Conservation (phyloP, 2,888 invertebrate species). For the Eulithis prunata region DNA sequence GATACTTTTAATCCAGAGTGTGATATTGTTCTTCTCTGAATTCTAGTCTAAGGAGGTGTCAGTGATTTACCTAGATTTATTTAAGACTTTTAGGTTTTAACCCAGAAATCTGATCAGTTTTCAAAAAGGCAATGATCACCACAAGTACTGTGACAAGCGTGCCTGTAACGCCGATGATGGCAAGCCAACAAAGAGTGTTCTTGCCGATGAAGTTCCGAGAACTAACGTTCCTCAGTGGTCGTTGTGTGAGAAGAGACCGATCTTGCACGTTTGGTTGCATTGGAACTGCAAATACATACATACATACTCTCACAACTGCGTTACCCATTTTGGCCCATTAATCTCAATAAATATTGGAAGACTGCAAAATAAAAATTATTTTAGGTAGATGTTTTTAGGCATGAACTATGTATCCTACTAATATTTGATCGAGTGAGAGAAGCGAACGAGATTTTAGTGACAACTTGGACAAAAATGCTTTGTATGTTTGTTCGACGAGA, state of each 20-base stretch:
- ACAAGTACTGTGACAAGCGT: constrained; percentile 10
- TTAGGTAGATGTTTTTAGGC: too few relatives aligned
- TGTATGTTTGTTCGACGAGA: too few relatives aligned
- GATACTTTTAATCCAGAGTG: too few relatives aligned
- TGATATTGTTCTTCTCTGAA: too few relatives aligned
- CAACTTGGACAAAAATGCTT: too few relatives aligned
- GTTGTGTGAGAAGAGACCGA: constrained; percentile 1
- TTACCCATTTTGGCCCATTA: constrained; percentile 1
- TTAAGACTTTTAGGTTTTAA: not conserved
- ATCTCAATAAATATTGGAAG: not conserved
- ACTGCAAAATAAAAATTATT: not conserved
- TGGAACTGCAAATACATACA: constrained; percentile 17
- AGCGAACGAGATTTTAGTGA: too few relatives aligned
- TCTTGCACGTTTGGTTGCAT: constrained; percentile 5
- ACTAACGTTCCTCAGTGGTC: constrained; percentile 16
- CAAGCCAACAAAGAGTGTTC: constrained; percentile 19
- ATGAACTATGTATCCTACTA: too few relatives aligned
- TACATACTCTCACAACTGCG: constrained; percentile 8
- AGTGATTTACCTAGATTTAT: not conserved
- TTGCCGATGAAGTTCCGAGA: constrained; percentile 4
- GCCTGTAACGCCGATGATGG: constrained; percentile 7
- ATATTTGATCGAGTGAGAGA: too few relatives aligned
- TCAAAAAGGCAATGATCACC: constrained; percentile 15
- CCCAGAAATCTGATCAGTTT: not conserved
- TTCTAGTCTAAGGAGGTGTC: not conserved